Percentiles rank a stretch among this genome's conserved stretches.
These are phyloP conservation scores for Coreoperca whiteheadi DNA, from an alignment of 2,113 vertebrate genomes.

Conservation along the genomic window DNA sequence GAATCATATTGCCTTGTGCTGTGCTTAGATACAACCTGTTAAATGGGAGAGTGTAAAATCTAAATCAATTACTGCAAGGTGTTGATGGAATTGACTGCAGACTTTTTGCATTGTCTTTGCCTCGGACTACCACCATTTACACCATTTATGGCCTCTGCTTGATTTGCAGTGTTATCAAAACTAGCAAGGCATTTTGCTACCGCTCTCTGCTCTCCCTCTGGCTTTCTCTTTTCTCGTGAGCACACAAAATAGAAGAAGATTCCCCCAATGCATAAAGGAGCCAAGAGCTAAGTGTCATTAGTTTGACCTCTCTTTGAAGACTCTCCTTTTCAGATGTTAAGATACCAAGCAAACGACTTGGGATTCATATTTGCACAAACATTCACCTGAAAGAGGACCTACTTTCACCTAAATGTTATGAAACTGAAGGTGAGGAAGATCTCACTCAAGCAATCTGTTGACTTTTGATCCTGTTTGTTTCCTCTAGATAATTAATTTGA, in stretches of 20 bases:
- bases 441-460: neutral
- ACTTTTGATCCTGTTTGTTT: conserved; percentile 13
- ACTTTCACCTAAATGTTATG: conserved; percentile 5
- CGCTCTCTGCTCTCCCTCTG: neutral
- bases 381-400: neutral
- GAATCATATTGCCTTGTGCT: neutral
- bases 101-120: neutral
- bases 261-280: neutral
- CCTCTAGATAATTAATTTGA: conserved; percentile 17
- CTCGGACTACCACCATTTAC: neutral
- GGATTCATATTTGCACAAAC: neutral
- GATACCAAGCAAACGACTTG: neutral
- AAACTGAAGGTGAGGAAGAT: conserved; percentile 9
- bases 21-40: neutral
- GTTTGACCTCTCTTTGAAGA: conserved; percentile 29
- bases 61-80: neutral
- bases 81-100: neutral
- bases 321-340: neutral
- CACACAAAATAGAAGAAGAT: conserved; percentile 3
- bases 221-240: neutral
- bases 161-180: neutral
- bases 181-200: neutral
- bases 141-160: neutral
- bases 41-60: conserved; percentile 2
- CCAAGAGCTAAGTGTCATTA: neutral